phyloP scores from a whole-genome alignment of 1,140 invertebrate species.

The Bombus sylvicola region DNA sequence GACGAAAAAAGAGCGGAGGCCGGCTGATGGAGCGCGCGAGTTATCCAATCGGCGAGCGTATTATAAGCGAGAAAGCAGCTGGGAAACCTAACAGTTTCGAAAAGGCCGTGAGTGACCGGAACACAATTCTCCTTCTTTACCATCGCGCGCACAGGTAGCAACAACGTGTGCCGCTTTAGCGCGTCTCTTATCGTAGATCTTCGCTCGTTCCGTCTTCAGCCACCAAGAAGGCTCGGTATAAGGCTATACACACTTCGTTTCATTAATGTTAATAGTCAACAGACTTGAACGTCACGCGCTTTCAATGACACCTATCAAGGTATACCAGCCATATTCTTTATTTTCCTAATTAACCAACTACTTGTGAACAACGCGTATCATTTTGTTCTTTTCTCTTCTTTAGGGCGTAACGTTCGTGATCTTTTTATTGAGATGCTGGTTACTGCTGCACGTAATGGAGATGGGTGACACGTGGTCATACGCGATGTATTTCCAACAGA shows the following conservation, averaged over 20 bases:
- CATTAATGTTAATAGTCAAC: slow-evolving; percentile 75
- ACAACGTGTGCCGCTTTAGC: slow-evolving; percentile 59
- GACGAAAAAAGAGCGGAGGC: not conserved
- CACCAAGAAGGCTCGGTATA: slow-evolving; percentile 50
- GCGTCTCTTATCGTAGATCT: slow-evolving; percentile 70
- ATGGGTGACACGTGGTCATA: not conserved
- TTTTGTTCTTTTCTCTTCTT: not conserved
- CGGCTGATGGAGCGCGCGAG: slow-evolving; percentile 14
- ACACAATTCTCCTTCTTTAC: slow-evolving; percentile 56
- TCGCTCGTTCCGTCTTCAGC: slow-evolving; percentile 63
- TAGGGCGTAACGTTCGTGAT: not conserved
- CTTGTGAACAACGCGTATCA: not conserved
- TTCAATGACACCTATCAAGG: slow-evolving; percentile 40
- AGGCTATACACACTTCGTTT: slow-evolving; percentile 66
- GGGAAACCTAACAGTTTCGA: slow-evolving; percentile 68
- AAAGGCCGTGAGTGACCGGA: slow-evolving; percentile 75
- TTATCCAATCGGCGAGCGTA: slow-evolving; percentile 38
- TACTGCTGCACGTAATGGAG: not conserved
- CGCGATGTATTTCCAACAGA: not conserved
- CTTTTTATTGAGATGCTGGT: not conserved
- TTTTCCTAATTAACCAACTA: slow-evolving; percentile 27
- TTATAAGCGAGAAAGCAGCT: slow-evolving; percentile 61
- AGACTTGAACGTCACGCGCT: slow-evolving; percentile 40
- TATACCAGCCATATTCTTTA: slow-evolving; percentile 25
- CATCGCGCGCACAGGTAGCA: slow-evolving; percentile 57